Evolutionary conservation across 2,113 vertebrate genomes (phyloP).

Genomic region (Neopipo cinnamomea): DNA sequence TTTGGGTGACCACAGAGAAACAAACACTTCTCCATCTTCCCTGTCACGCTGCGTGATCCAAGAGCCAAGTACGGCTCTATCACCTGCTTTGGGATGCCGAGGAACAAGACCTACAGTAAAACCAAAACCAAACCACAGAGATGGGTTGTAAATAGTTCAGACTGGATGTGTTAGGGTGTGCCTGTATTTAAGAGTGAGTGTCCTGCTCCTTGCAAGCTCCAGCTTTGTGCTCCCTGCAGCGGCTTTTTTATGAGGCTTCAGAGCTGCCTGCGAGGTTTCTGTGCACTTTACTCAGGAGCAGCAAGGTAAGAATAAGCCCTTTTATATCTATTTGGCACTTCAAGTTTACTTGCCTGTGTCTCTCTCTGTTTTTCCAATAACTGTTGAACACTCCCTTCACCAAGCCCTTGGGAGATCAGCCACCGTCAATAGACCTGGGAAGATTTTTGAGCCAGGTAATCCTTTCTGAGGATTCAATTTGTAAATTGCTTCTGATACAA

Average conservation of each 20-base stretch:
- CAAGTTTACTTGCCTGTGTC: neutral
- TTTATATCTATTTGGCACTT: neutral
- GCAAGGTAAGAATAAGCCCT: neutral
- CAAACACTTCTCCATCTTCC: neutral
- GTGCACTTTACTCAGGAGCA: neutral
- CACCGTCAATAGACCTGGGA: neutral
- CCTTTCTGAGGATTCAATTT: neutral
- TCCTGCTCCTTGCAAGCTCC: neutral
- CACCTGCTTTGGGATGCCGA: neutral
- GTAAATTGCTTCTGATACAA: neutral
- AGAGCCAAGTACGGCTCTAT: neutral
- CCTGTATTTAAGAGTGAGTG: neutral
- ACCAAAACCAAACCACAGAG: neutral
- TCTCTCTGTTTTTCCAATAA: neutral
- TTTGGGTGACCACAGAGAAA: no score
- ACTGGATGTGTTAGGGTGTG: neutral
- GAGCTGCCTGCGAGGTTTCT: neutral
- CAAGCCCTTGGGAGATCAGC: neutral
- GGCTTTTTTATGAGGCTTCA: neutral
- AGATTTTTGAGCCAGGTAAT: neutral
- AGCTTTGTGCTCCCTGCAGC: neutral
- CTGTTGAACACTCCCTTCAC: neutral
- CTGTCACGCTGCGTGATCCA: neutral
- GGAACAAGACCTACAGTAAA: neutral
- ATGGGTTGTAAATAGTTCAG: neutral